A percentile compares a stretch with the other conserved stretches of the same genome.
Conservation (phyloP, 2,797 vertebrate species). For the Babyrousa celebensis region DNA sequence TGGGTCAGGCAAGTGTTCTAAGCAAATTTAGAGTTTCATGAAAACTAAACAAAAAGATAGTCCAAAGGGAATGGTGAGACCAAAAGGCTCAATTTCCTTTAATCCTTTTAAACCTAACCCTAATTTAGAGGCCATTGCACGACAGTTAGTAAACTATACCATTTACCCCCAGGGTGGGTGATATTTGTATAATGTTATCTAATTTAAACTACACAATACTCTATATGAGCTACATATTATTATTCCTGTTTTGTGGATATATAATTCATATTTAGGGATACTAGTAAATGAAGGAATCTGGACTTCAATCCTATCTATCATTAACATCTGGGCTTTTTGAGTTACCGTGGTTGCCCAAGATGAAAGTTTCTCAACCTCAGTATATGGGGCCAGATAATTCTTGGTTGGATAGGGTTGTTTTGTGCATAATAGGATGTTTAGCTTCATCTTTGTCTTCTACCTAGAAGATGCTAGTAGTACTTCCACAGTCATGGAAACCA, state of each 20-base stretch:
- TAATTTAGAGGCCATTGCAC: background rate
- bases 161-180: background rate
- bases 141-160: background rate
- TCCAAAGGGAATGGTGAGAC: slow-evolving; percentile 65
- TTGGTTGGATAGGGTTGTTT: background rate
- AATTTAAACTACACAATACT: background rate
- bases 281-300: background rate
- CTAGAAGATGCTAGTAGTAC: background rate
- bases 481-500: background rate
- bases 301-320: background rate
- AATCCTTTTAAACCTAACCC: slow-evolving; percentile 24
- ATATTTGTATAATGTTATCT: background rate
- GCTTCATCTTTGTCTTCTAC: background rate
- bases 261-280: background rate
- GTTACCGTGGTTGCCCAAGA: background rate
- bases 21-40: slow-evolving; percentile 69
- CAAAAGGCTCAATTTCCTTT: slow-evolving; percentile 83
- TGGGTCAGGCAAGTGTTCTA: background rate
- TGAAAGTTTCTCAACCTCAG: background rate
- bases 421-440: background rate
- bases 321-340: background rate
- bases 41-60: slow-evolving; percentile 77
- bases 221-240: background rate
- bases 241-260: background rate
- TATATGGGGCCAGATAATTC: background rate